phyloP scores from a whole-genome alignment of 2,797 vertebrate genomes.

The Silurus lanzhouensis region DNA sequence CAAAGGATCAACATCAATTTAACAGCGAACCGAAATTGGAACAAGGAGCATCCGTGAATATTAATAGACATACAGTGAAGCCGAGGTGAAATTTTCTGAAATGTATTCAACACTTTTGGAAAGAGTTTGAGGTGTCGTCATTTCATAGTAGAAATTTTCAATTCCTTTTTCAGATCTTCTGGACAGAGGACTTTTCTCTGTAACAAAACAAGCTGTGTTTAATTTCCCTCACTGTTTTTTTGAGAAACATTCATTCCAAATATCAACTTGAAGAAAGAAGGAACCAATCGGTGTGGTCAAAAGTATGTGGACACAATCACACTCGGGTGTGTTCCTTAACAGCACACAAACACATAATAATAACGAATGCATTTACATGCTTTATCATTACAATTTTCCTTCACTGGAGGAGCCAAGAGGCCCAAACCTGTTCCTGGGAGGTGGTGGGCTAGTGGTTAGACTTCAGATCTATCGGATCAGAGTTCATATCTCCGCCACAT shows the following conservation, averaged over 20 bases:
- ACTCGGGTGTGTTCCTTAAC: neutral
- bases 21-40: no score
- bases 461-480: no score
- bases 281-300: no score
- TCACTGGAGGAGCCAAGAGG: neutral
- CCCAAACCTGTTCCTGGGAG: neutral
- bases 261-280: neutral
- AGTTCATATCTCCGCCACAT: no score
- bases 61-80: no score
- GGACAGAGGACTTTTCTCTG: neutral
- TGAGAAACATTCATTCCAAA: neutral
- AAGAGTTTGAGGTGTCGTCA: neutral
- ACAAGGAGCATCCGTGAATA: no score
- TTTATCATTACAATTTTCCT: neutral
- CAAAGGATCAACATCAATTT: neutral
- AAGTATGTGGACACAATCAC: neutral
- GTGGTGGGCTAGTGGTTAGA: no score
- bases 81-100: neutral
- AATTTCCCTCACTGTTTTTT: neutral
- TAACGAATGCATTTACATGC: neutral
- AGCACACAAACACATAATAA: neutral
- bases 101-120: neutral
- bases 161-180: neutral
- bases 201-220: neutral
- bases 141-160: neutral